Evolutionary conservation across 2,797 vertebrate genomes (phyloP).

Genomic region (Erethizon dorsatum): DNA sequence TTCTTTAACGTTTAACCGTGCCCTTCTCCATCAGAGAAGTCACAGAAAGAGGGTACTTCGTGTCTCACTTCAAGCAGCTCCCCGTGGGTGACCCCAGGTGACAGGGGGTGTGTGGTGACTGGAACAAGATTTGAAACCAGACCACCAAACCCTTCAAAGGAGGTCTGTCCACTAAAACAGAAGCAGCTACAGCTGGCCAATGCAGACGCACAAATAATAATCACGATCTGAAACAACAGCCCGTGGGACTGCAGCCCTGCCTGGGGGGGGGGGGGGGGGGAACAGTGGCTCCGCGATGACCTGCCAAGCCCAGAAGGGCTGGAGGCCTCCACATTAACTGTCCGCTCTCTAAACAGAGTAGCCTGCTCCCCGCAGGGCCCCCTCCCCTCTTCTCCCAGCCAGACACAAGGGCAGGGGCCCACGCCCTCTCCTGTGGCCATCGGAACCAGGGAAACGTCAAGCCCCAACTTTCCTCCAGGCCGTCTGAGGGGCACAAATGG

Average conservation of each 20-base stretch:
- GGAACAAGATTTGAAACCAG: constrained; percentile 60
- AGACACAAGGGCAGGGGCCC: not conserved
- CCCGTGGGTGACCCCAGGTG: not conserved
- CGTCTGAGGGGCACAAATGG: too few species aligned
- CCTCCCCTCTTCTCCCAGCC: not conserved
- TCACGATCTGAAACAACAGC: not conserved
- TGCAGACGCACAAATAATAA: not conserved
- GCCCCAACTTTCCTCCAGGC: not conserved
- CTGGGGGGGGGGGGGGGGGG: not conserved
- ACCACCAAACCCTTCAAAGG: not conserved
- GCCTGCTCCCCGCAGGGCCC: not conserved
- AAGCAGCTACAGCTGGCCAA: not conserved
- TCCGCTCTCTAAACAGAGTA: not conserved
- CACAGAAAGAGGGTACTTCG: not conserved
- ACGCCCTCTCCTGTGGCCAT: rapidly evolving
- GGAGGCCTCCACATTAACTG: not conserved
- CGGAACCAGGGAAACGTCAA: not conserved
- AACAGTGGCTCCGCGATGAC: not conserved
- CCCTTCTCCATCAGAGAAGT: constrained; percentile 52
- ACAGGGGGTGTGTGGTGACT: not conserved
- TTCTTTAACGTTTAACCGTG: not conserved
- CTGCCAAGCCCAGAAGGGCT: not conserved
- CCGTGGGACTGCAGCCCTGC: not conserved
- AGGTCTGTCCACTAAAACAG: not conserved
- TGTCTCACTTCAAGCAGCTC: not conserved